phyloP scores from a whole-genome alignment of 2,797 vertebrate genomes.

The Melanogrammus aeglefinus region DNA sequence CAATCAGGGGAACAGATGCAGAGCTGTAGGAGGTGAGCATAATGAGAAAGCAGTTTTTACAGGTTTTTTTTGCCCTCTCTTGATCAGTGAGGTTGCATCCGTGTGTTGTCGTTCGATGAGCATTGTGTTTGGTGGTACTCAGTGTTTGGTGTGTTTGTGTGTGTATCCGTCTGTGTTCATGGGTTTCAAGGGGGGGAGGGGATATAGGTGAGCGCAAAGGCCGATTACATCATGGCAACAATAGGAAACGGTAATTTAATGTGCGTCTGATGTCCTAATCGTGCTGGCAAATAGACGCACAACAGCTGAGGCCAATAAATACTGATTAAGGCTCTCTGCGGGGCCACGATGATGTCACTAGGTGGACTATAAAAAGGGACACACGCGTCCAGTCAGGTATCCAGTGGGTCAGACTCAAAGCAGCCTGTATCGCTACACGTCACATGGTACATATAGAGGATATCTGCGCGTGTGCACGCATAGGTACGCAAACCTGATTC shows the following conservation, averaged over 20 bases:
- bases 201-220: neutral
- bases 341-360: conserved; percentile 32
- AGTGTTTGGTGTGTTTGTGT: too few species aligned
- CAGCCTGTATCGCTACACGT: neutral
- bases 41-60: too few species aligned
- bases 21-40: too few species aligned
- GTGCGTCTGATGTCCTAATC: conserved; percentile 35
- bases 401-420: neutral
- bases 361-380: conserved; percentile 12
- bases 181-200: too few species aligned
- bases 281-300: conserved; percentile 27
- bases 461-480: neutral
- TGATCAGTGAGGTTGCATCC: too few species aligned
- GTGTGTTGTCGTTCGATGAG: too few species aligned
- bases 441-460: neutral
- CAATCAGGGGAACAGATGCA: too few species aligned
- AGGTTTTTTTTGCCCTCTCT: too few species aligned
- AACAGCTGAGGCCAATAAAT: conserved; percentile 51
- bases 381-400: conserved; percentile 9
- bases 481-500: neutral
- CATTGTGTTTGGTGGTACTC: too few species aligned
- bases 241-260: conserved; percentile 21
- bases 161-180: too few species aligned
- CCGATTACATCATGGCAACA: neutral
- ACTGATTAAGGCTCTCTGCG: conserved; percentile 15